These are phyloP conservation scores for Drosophila miranda DNA, from an alignment of 1,140 invertebrate species.

Conservation along the genomic window DNA sequence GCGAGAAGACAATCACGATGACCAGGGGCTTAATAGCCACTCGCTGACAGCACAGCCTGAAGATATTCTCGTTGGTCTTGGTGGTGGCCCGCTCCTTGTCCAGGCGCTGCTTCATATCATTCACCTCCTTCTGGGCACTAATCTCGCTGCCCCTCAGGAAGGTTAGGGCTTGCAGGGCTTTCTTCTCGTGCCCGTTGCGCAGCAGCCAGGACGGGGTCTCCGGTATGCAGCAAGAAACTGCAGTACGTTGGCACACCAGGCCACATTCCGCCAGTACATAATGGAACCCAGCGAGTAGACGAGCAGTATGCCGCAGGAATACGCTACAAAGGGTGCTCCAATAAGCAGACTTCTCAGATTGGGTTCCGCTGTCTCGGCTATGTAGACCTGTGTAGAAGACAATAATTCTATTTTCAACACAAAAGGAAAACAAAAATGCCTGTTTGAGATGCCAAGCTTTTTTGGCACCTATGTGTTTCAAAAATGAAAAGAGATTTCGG, in stretches of 20 bases:
- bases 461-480: too few relatives aligned
- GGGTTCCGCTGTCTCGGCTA: constrained; percentile 89
- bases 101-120: constrained; percentile 72
- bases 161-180: constrained; percentile 86
- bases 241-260: constrained; percentile 85
- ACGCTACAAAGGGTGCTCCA: constrained; percentile 87
- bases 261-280: constrained; percentile 86
- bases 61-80: constrained; percentile 83
- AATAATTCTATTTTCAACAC: not conserved
- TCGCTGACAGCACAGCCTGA: constrained; percentile 83
- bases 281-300: constrained; percentile 87
- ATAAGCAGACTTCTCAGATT: constrained; percentile 86
- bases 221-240: constrained; percentile 86
- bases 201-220: constrained; percentile 89
- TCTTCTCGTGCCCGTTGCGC: constrained; percentile 84
- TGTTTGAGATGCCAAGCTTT: too few relatives aligned
- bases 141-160: constrained; percentile 87
- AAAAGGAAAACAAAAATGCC: not conserved
- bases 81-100: constrained; percentile 83
- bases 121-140: constrained; percentile 82
- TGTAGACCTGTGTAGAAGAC: constrained; percentile 84
- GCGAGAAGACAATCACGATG: constrained; percentile 88
- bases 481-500: too few relatives aligned
- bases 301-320: constrained; percentile 88
- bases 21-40: constrained; percentile 87